Conservation (phyloP, 2,888 invertebrate genomes). For the Spatulosminthurus flaviceps region DNA sequence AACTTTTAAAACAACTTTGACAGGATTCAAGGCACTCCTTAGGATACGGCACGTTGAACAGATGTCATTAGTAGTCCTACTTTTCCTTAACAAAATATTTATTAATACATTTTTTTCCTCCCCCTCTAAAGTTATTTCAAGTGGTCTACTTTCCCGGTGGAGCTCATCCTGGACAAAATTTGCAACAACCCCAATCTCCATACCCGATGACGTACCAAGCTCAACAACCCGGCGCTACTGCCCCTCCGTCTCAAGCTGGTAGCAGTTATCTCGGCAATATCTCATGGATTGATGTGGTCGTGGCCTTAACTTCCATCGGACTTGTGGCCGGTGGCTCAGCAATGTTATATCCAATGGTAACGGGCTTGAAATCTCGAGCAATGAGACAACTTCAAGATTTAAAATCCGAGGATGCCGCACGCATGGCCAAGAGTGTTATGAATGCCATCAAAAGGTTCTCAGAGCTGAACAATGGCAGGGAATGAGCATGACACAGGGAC, state of each 20-base stretch:
- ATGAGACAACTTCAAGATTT: constrained; percentile 59
- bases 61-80: background rate
- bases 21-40: background rate
- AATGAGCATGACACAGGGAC: background rate
- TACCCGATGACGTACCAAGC: constrained; percentile 26
- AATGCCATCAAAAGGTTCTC: constrained; percentile 60
- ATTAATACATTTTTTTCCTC: background rate
- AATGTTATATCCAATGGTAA: constrained; percentile 52
- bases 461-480: constrained; percentile 45
- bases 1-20: background rate
- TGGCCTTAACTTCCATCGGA: constrained; percentile 49
- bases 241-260: background rate
- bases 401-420: constrained; percentile 58
- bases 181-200: background rate
- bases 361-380: constrained; percentile 53
- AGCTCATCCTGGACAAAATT: background rate
- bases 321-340: constrained; percentile 52
- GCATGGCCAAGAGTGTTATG: constrained; percentile 58
- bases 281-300: constrained; percentile 52
- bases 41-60: no score
- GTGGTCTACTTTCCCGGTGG: constrained; percentile 19
- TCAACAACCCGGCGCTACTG: background rate
- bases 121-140: background rate
- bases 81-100: background rate
- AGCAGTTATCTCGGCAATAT: constrained; percentile 31